Conservation (phyloP, 1,140 invertebrate species). For the Ridgeia piscesae region DNA sequence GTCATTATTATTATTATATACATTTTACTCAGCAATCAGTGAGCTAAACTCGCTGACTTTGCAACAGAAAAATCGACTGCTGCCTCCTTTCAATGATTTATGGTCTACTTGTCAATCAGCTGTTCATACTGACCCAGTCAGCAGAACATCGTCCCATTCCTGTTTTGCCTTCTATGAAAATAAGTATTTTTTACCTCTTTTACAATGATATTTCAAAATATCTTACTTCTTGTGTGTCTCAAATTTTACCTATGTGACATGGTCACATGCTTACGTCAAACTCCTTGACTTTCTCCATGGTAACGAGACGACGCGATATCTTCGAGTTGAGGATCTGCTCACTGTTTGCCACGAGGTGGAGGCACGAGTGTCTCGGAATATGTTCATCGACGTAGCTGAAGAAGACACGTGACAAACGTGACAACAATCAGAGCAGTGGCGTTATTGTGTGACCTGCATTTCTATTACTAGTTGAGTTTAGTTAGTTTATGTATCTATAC, state of each 20-base stretch:
- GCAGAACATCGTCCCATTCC: neutral
- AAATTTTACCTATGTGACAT: neutral
- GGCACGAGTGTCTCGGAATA: conserved; percentile 77
- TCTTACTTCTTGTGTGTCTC: neutral
- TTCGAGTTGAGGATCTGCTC: conserved; percentile 78
- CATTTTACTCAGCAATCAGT: no score
- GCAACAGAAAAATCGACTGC: no score
- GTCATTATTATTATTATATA: no score
- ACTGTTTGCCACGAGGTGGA: conserved; percentile 77
- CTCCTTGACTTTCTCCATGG: conserved; percentile 75
- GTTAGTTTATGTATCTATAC: no score
- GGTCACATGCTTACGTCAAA: conserved; percentile 32
- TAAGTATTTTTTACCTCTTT: conserved; percentile 12
- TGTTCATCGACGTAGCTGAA: conserved; percentile 69
- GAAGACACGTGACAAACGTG: neutral
- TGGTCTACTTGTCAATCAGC: neutral
- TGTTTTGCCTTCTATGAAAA: neutral
- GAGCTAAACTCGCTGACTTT: no score
- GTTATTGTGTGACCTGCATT: neutral
- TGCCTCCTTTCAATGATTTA: no score
- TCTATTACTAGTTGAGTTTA: no score
- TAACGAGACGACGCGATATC: conserved; percentile 80
- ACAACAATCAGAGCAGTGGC: neutral
- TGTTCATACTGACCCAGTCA: neutral
- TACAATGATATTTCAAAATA: neutral